Evolutionary conservation across 2,113 vertebrate species (phyloP).

Genomic region (Carassius carassius): DNA sequence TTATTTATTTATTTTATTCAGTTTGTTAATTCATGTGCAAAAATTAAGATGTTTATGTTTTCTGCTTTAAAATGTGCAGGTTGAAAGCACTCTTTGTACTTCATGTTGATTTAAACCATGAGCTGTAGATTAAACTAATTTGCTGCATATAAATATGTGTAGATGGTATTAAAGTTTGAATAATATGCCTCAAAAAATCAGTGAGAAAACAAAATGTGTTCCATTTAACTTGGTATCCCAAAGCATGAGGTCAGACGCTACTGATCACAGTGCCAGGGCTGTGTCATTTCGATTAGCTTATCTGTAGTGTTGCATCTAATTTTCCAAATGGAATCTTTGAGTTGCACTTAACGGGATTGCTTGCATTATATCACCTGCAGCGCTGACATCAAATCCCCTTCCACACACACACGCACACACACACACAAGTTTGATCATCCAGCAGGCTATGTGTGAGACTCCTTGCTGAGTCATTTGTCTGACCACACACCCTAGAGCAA

Average conservation of each 20-base stretch:
- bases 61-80: background rate
- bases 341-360: slow-evolving; percentile 73
- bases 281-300: slow-evolving; percentile 52
- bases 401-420: background rate
- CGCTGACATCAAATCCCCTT: slow-evolving; percentile 19
- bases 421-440: background rate
- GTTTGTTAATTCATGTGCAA: background rate
- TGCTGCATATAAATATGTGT: background rate
- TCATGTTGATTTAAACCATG: background rate
- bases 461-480: slow-evolving; percentile 22
- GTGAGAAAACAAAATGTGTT: background rate
- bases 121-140: background rate
- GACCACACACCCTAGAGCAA: slow-evolving; percentile 2
- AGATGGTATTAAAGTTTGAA: background rate
- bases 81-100: background rate
- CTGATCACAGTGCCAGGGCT: slow-evolving; percentile 15
- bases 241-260: background rate
- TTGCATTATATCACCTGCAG: slow-evolving; percentile 59
- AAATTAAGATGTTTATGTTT: background rate
- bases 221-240: background rate
- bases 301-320: slow-evolving; percentile 62
- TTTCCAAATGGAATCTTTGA: slow-evolving; percentile 62
- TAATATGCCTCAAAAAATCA: background rate
- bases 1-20: background rate
- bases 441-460: slow-evolving; percentile 17